These are phyloP conservation scores for Panagrolaimus sp. DNA, from an alignment of 1,140 invertebrate genomes.

Conservation along the genomic window DNA sequence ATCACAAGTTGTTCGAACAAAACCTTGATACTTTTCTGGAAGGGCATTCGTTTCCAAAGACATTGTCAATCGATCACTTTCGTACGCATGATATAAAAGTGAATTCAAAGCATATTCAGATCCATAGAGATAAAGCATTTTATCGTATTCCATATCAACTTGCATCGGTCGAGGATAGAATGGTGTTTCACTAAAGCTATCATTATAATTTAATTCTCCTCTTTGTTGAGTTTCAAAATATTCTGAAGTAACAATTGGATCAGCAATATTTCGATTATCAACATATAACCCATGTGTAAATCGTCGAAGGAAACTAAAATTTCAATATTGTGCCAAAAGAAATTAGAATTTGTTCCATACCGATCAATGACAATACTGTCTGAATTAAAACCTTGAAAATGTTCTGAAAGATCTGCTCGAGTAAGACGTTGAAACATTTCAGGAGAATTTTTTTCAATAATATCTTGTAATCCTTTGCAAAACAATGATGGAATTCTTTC, in stretches of 20 bases:
- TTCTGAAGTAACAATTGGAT: conserved; percentile 54
- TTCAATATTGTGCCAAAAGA: conserved; percentile 1
- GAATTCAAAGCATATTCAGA: conserved; percentile 59
- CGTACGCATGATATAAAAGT: conserved; percentile 56
- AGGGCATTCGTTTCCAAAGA: conserved; percentile 48
- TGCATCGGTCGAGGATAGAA: conserved; percentile 50
- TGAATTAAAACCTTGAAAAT: conserved; percentile 41
- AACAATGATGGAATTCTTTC: conserved; percentile 53
- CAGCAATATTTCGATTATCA: conserved; percentile 50
- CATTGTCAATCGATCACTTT: conserved; percentile 49
- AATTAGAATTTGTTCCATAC: conserved; percentile 20
- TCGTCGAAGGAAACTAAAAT: conserved; percentile 48
- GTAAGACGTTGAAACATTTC: conserved; percentile 45
- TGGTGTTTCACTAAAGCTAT: conserved; percentile 35
- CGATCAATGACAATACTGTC: conserved; percentile 49
- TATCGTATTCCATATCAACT: conserved; percentile 44
- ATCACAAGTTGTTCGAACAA: conserved; percentile 52
- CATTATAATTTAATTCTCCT: conserved; percentile 51
- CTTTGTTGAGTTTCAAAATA: conserved; percentile 59
- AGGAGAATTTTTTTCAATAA: conserved; percentile 57
- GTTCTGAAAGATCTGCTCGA: conserved; percentile 44
- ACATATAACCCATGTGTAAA: conserved; percentile 54
- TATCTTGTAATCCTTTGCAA: conserved; percentile 45
- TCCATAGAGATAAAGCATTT: conserved; percentile 58
- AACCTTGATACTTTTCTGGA: conserved; percentile 48